Evolutionary conservation across 1,140 invertebrate genomes (phyloP).

Genomic region (Drepana arcuata): DNA sequence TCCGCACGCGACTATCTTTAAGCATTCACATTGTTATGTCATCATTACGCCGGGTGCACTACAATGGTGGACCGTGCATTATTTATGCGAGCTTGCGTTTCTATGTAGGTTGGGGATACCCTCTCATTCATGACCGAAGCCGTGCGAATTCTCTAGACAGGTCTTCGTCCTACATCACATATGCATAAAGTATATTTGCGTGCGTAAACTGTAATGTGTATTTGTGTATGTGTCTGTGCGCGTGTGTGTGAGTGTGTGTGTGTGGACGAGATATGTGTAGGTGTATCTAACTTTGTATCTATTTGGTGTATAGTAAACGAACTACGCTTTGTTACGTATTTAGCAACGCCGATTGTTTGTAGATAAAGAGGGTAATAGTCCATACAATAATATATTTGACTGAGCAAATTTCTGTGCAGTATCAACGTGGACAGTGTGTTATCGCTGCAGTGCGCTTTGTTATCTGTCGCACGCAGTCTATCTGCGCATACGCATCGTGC

Average conservation of each 20-base stretch:
- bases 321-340: too few species aligned
- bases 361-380: conserved; percentile 16
- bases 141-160: conserved; percentile 34
- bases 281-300: too few species aligned
- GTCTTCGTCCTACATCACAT: conserved; percentile 19
- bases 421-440: conserved; percentile 33
- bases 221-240: too few species aligned
- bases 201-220: not conserved
- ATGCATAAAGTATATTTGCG: conserved; percentile 8
- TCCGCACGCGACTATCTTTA: conserved; percentile 32
- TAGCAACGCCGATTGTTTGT: too few species aligned
- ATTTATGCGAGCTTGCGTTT: conserved; percentile 37
- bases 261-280: too few species aligned
- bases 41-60: conserved; percentile 46
- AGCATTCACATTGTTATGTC: conserved; percentile 47
- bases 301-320: too few species aligned
- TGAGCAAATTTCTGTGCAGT: conserved; percentile 34
- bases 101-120: conserved; percentile 58
- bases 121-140: conserved; percentile 31
- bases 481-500: conserved; percentile 56
- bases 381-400: conserved; percentile 19
- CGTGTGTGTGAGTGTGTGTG: too few species aligned
- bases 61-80: conserved; percentile 40
- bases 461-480: conserved; percentile 58
- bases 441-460: conserved; percentile 35